These are phyloP conservation scores for Ecliptopera silaceata DNA, from an alignment of 2,888 invertebrate genomes.

Conservation along the genomic window DNA sequence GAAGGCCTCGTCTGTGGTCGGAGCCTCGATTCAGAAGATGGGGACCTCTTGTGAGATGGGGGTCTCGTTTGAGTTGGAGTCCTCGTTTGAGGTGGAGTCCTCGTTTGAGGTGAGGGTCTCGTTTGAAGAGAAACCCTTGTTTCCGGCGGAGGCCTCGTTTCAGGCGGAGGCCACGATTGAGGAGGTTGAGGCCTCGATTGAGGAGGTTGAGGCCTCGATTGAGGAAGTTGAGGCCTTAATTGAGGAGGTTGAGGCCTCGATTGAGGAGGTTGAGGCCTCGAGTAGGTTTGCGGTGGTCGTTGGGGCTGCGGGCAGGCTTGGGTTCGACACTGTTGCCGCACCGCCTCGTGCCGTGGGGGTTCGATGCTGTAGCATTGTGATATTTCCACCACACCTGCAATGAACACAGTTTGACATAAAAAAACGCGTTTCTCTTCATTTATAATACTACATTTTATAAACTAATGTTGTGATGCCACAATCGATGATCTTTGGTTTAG, in stretches of 20 bases:
- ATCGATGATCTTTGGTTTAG: too few species aligned
- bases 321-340: conserved; percentile 83
- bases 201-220: conserved; percentile 53
- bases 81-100: too few species aligned
- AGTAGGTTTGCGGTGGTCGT: neutral
- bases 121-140: too few species aligned
- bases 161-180: neutral
- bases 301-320: conserved; percentile 56
- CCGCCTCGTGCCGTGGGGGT: conserved; percentile 81
- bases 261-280: neutral
- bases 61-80: conserved; percentile 42
- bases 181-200: neutral
- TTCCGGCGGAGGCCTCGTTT: neutral
- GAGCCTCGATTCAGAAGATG: neutral
- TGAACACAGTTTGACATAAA: neutral
- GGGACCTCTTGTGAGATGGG: conserved; percentile 51
- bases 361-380: conserved; percentile 83
- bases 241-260: conserved; percentile 21
- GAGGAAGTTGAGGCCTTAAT: neutral
- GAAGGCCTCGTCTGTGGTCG: neutral
- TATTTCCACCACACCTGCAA: conserved; percentile 83
- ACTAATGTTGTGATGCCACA: too few species aligned
- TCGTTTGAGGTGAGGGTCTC: too few species aligned
- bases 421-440: too few species aligned
- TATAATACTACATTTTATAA: too few species aligned